Evolutionary conservation across 2,888 invertebrate species (phyloP), one percentile per base, ranked within the genome.

Genomic region (Neoaliturus tenellus): DNA sequence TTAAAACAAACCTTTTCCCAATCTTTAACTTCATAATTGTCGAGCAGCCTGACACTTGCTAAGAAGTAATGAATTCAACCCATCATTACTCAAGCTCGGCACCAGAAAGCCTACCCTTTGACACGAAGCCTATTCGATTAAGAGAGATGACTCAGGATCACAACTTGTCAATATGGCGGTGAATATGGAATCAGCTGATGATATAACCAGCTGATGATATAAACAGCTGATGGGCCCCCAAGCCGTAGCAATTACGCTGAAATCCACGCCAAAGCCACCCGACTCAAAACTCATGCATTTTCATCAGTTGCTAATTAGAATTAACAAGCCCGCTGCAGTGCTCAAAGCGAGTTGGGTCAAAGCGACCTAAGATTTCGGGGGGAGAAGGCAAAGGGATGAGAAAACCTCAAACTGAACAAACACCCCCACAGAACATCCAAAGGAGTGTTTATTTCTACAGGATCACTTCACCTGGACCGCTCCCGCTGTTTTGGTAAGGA

Each of bases 251-350:
- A 81, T 81, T 81, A 81, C 39, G 25, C 28, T 48, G 69, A 58
- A 80, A 67, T 69, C 69, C 81, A n/a, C 31, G 69, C 62, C 67
- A 67, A 62, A 80, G 80, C 80, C n/a, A 67, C 48, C 51, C 48
- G 69, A 41, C 67, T 81, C 81, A 81, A 81, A 81, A 81, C 81
- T 81, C 81, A 81, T 81, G 81, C 81, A 81, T 81, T 81, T 81
- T 81, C 81, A 81, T 81, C 69, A 69, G 69, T 51, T 81, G 48
- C 69, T 81, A 81, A 81, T 81, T 81, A 81, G 81, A 81, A 81
- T 81, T 81, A 81, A 81, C 81, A 69, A 81, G 69, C 62, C 10
- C 51, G 67, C 39, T 67, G 69, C 69, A 81, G 81, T 48, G 48
- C 81, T 81, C 81, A 81, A 81, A 81, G 81, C 69, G 48, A n/a